Evolutionary conservation across 2,797 vertebrate genomes (phyloP).

Genomic region (Cuculus canorus): DNA sequence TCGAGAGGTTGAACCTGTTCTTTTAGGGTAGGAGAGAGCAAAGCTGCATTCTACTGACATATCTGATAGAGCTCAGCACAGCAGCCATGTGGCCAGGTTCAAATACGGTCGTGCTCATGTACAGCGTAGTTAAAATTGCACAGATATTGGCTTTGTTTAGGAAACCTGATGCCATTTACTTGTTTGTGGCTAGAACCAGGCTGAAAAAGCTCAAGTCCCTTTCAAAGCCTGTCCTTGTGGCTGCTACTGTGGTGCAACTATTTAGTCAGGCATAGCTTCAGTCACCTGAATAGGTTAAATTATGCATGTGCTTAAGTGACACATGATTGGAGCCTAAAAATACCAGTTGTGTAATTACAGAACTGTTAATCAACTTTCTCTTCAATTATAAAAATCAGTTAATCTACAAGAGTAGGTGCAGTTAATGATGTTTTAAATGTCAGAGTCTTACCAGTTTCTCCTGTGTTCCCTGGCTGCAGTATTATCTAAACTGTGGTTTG

Average conservation of each 20-base stretch:
- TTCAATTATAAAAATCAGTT: slow-evolving; percentile 47
- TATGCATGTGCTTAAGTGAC: slow-evolving; percentile 20
- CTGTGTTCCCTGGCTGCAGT: background rate
- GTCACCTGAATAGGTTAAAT: slow-evolving; percentile 31
- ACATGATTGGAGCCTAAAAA: slow-evolving; percentile 41
- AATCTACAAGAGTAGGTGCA: slow-evolving; percentile 2
- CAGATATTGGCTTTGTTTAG: background rate
- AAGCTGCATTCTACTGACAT: background rate
- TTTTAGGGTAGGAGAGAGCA: background rate
- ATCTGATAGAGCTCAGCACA: background rate
- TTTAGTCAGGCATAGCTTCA: background rate
- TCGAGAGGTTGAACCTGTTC: background rate
- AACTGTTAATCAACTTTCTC: slow-evolving; percentile 54
- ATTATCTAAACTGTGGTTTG: background rate
- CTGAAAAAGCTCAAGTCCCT: background rate
- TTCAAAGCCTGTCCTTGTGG: background rate
- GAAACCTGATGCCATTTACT: background rate
- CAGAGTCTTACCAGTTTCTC: background rate
- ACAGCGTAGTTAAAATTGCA: background rate
- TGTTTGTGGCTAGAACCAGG: background rate
- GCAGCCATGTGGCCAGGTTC: background rate
- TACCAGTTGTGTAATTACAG: slow-evolving; percentile 45
- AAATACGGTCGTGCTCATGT: background rate
- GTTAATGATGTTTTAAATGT: slow-evolving; percentile 30
- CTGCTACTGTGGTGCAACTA: background rate